phyloP scores from a whole-genome alignment of 1,140 invertebrate species.

The Cherax destructor region DNA sequence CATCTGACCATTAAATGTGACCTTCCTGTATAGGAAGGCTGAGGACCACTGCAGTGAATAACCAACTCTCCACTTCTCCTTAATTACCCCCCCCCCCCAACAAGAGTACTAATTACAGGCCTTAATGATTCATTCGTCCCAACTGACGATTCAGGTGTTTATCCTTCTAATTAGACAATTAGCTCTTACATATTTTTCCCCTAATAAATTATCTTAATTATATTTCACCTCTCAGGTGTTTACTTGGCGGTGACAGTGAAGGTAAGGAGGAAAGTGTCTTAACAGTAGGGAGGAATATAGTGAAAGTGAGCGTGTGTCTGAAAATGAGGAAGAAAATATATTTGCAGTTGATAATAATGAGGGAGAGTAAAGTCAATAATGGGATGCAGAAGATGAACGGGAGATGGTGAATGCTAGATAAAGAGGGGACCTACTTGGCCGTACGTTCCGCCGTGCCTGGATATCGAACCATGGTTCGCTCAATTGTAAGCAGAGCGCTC shows the following conservation, averaged over 20 bases:
- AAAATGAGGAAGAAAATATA: background rate
- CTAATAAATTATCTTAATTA: background rate
- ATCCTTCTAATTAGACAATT: conserved; percentile 26
- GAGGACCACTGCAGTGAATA: too few species aligned
- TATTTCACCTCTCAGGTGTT: background rate
- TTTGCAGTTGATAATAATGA: background rate
- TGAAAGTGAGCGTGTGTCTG: background rate
- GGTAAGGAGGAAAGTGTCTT: too few species aligned
- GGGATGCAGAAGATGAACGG: background rate
- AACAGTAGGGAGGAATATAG: too few species aligned
- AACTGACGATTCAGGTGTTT: background rate
- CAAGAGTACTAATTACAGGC: background rate
- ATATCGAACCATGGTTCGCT: too few species aligned
- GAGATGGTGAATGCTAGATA: background rate
- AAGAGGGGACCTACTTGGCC: background rate
- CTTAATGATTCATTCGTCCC: background rate
- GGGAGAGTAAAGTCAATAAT: background rate
- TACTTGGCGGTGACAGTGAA: too few species aligned
- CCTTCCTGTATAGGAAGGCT: too few species aligned
- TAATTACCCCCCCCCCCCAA: background rate
- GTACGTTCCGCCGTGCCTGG: too few species aligned
- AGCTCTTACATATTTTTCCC: background rate
- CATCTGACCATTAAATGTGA: too few species aligned
- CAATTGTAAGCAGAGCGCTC: too few species aligned
- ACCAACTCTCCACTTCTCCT: too few species aligned